phyloP scores from a whole-genome alignment of 2,888 invertebrate genomes.

The Liodrosophila aerea region DNA sequence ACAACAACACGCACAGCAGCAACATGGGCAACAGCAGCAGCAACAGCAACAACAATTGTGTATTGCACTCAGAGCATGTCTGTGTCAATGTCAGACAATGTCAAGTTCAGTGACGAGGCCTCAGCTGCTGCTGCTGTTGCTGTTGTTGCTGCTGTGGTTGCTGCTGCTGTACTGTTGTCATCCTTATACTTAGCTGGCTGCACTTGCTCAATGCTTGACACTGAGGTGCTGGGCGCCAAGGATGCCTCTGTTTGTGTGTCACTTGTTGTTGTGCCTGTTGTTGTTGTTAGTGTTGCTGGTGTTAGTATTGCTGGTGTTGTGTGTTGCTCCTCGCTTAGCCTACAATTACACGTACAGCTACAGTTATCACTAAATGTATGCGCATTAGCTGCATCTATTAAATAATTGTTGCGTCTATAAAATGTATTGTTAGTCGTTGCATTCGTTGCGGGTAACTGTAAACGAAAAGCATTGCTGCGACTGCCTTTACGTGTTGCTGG shows the following conservation, averaged over 20 bases:
- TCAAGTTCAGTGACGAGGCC: slow-evolving; percentile 69
- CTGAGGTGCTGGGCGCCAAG: slow-evolving; percentile 66
- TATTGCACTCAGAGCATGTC: slow-evolving; percentile 56
- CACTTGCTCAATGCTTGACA: slow-evolving; percentile 72
- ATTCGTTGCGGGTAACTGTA: slow-evolving; percentile 69
- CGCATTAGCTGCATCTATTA: slow-evolving; percentile 69
- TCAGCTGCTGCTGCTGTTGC: slow-evolving; percentile 28
- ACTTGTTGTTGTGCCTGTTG: slow-evolving; percentile 26
- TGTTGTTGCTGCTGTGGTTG: slow-evolving; percentile 26
- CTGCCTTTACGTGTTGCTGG: slow-evolving; percentile 42
- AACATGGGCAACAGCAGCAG: slow-evolving; percentile 13
- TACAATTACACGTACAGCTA: slow-evolving; percentile 77
- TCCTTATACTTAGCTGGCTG: slow-evolving; percentile 37
- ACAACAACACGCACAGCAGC: slow-evolving; percentile 13
- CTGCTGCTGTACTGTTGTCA: slow-evolving; percentile 4
- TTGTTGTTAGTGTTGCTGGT: no score
- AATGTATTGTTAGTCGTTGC: slow-evolving; percentile 70
- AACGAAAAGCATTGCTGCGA: slow-evolving; percentile 68
- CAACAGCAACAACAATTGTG: slow-evolving; percentile 12
- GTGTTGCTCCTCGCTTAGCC: slow-evolving; percentile 51
- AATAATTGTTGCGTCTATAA: slow-evolving; percentile 63
- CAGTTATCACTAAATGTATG: slow-evolving; percentile 75
- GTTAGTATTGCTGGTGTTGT: no score
- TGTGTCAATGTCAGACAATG: slow-evolving; percentile 69
- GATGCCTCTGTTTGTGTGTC: slow-evolving; percentile 41